Evolutionary conservation across 2,888 invertebrate genomes (phyloP).

Genomic region (Dryobota labecula): DNA sequence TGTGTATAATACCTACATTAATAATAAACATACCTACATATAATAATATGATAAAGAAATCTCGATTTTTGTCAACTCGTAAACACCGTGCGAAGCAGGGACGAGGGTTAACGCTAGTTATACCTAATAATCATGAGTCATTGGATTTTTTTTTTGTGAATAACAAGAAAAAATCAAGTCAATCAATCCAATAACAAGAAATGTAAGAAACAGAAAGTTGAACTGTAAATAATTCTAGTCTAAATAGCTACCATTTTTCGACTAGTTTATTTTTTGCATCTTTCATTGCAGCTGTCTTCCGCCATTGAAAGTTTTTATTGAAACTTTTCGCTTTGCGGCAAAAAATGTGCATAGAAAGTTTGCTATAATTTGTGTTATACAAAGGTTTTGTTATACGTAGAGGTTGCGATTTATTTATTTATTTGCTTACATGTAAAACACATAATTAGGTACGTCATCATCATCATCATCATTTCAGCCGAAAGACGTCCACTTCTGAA

Average conservation of each 20-base stretch:
- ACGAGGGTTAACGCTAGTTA: not conserved
- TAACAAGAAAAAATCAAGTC: not conserved
- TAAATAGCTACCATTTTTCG: constrained; percentile 1
- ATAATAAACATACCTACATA: too few relatives aligned
- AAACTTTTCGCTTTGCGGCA: not conserved
- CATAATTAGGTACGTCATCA: too few relatives aligned
- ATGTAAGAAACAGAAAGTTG: constrained; percentile 27
- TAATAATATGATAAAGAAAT: not conserved
- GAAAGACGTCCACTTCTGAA: too few relatives aligned
- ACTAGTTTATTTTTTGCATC: constrained; percentile 14
- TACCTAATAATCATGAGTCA: constrained; percentile 12
- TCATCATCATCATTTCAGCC: too few relatives aligned
- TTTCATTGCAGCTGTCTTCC: not conserved
- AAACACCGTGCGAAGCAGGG: not conserved
- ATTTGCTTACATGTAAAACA: too few relatives aligned
- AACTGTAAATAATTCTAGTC: constrained; percentile 16
- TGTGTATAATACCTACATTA: too few relatives aligned
- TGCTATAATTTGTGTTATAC: not conserved
- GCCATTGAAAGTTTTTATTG: constrained; percentile 23
- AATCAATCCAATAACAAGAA: constrained; percentile 24
- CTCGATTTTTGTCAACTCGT: not conserved
- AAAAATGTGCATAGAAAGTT: constrained; percentile 36
- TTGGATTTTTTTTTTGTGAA: constrained; percentile 3
- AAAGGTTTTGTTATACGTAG: not conserved
- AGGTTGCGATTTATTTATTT: too few relatives aligned